Conservation (phyloP, 2,113 vertebrate species). For the Myanophis thanlyinensis region DNA sequence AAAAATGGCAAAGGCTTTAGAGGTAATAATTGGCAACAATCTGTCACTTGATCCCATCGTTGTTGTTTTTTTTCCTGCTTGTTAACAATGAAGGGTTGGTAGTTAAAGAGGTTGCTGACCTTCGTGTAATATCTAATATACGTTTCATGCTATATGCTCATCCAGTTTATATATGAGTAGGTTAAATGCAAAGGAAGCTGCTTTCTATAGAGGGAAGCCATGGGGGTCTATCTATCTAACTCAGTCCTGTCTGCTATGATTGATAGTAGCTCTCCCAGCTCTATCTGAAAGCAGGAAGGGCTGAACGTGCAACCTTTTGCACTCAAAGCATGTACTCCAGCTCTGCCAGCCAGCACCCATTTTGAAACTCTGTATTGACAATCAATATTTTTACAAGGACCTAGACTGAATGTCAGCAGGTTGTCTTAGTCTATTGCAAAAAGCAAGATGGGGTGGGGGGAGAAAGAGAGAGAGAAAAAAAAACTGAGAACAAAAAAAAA, state of each 20-base stretch:
- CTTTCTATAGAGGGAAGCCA: not conserved
- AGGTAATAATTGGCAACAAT: not conserved
- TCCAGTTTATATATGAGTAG: not conserved
- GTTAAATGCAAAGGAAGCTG: not conserved
- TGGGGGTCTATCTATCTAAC: not conserved
- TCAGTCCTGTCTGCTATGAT: not conserved
- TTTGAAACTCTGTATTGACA: not conserved
- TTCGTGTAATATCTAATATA: not conserved
- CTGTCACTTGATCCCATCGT: not conserved
- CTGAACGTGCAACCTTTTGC: not conserved
- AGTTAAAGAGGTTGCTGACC: not conserved
- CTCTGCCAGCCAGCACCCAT: not conserved
- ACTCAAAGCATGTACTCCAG: not conserved
- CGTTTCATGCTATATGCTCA: not conserved
- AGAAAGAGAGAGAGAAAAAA: not conserved
- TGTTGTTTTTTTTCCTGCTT: not conserved
- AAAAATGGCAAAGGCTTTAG: not conserved
- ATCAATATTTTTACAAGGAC: not conserved
- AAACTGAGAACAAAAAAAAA: not conserved
- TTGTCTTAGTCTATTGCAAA: not conserved
- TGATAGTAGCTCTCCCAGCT: not conserved
- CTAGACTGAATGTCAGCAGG: not conserved
- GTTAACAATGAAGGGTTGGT: not conserved
- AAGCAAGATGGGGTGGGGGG: not conserved
- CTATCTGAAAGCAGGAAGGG: not conserved